A percentile compares a stretch with the other conserved stretches of the same genome.
These are phyloP conservation scores for Cecropterus lyciades DNA, from an alignment of 1,140 invertebrate species.

Conservation along the genomic window DNA sequence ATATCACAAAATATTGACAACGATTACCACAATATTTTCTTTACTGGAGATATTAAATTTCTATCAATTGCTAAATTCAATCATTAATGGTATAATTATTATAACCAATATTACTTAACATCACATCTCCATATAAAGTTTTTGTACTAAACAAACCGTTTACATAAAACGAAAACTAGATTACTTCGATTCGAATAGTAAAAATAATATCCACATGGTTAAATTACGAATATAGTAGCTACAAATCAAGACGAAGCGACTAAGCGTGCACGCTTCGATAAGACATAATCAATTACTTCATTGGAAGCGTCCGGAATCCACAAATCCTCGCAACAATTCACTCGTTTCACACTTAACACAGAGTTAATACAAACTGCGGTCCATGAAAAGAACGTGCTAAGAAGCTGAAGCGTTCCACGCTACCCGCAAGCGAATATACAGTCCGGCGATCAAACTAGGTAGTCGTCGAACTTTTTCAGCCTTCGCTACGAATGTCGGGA, in stretches of 20 bases:
- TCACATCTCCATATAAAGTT: neutral
- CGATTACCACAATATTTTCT: no score
- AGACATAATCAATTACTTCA: no score
- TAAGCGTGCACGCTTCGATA: neutral
- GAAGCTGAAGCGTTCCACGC: slow-evolving; percentile 48
- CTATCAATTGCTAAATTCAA: no score
- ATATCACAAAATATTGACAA: neutral
- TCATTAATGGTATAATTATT: no score
- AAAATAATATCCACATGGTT: slow-evolving; percentile 13
- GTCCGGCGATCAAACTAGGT: slow-evolving; percentile 73
- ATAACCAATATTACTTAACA: no score
- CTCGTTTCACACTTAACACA: no score
- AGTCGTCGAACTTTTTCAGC: slow-evolving; percentile 78
- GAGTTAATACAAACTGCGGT: slow-evolving; percentile 5
- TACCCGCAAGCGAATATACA: slow-evolving; percentile 48
- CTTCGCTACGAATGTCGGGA: slow-evolving; percentile 79
- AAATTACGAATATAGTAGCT: slow-evolving; percentile 18
- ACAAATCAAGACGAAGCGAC: slow-evolving; percentile 5
- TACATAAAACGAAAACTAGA: neutral
- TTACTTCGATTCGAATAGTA: neutral
- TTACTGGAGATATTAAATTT: no score
- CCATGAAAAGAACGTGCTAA: slow-evolving; percentile 9
- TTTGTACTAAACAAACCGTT: neutral
- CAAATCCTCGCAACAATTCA: no score
- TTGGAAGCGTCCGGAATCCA: neutral